Evolutionary conservation across 2,797 vertebrate genomes (phyloP).

Genomic region (Enteromius afrohamiltoni): DNA sequence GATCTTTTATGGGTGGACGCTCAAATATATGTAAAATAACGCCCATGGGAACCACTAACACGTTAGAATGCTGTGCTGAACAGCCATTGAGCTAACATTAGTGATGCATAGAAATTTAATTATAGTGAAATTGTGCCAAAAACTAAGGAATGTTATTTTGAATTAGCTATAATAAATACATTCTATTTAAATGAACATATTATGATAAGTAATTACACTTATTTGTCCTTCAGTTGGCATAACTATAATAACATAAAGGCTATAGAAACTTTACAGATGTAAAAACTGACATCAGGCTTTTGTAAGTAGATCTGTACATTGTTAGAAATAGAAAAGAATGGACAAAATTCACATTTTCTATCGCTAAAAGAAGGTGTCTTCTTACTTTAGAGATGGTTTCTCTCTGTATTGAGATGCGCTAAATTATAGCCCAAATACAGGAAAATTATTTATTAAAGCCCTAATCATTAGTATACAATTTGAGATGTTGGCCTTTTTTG

Average conservation of each 20-base stretch:
- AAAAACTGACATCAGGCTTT: neutral
- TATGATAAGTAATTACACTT: neutral
- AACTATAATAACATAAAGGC: neutral
- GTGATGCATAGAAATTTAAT: neutral
- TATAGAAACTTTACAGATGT: neutral
- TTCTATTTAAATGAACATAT: neutral
- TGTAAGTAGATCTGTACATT: neutral
- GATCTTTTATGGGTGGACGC: constrained; percentile 3
- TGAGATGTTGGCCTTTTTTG: neutral
- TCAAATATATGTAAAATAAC: constrained; percentile 15
- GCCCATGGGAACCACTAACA: neutral
- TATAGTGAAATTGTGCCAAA: neutral
- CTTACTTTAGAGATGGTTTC: neutral
- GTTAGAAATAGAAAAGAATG: neutral
- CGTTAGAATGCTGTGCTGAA: neutral
- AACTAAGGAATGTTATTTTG: neutral
- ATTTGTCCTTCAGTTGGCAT: neutral
- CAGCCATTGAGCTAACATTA: constrained; percentile 2
- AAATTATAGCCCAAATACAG: neutral
- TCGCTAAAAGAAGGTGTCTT: neutral
- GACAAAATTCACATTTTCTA: neutral
- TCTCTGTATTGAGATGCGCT: neutral
- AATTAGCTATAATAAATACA: neutral
- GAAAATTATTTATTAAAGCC: neutral
- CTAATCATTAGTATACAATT: neutral